Conservation (phyloP, 2,888 invertebrate species). For the Eristalinus aeneus region DNA sequence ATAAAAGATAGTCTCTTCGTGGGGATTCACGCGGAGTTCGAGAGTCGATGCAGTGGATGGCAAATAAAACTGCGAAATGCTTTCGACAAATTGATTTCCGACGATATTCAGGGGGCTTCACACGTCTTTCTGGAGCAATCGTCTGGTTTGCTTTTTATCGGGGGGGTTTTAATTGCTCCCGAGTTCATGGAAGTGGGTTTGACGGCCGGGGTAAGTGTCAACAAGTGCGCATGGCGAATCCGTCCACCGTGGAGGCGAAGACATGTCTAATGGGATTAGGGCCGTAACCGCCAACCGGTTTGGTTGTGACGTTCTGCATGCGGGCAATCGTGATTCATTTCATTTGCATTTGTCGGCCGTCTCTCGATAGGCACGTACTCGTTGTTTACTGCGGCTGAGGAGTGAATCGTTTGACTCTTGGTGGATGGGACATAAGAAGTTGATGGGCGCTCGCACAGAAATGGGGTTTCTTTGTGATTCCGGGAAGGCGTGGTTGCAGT, state of each 20-base stretch:
- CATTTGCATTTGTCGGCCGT: not conserved
- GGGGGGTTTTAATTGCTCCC: not conserved
- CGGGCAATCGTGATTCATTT: not conserved
- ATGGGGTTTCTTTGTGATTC: not conserved
- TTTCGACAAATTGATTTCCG: not conserved
- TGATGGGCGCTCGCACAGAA: not conserved
- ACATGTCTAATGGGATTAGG: not conserved
- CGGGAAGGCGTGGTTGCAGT: not conserved
- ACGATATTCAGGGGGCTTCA: conserved; percentile 8
- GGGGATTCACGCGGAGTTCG: conserved; percentile 31
- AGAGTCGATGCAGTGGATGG: not conserved
- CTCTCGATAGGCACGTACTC: not conserved
- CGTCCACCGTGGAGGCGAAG: not conserved
- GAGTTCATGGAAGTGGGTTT: not conserved
- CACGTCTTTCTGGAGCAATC: not conserved
- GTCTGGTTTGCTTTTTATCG: not conserved
- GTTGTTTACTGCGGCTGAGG: not conserved
- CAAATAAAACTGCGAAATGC: conserved; percentile 3
- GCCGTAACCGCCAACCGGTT: not conserved
- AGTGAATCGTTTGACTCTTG: not conserved
- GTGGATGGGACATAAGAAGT: not conserved
- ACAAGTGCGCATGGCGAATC: not conserved
- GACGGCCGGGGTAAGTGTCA: not conserved
- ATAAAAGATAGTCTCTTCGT: not conserved
- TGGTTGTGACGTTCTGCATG: not conserved